Percentiles rank a stretch among this genome's conserved stretches.
Evolutionary conservation across 2,113 vertebrate species (phyloP).

Genomic region (Phodopus roborovskii): DNA sequence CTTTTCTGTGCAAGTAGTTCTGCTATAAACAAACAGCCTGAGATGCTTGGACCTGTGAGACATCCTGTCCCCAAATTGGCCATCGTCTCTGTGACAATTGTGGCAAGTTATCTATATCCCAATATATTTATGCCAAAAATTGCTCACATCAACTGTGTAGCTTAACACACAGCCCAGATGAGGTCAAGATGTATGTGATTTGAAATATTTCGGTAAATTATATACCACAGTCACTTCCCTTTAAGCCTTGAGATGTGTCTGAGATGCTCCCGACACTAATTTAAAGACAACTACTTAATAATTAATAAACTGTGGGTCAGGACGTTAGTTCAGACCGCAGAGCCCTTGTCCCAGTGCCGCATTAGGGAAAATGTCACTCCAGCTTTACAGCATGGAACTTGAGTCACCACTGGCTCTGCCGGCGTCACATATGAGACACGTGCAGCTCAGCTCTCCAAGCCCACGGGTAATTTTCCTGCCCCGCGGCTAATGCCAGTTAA

Average conservation of each 20-base stretch:
- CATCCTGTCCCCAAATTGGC: background rate
- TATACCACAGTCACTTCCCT: conserved; percentile 18
- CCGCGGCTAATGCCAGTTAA: background rate
- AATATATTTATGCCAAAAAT: conserved; percentile 35
- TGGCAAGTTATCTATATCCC: background rate
- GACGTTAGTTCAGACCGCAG: background rate
- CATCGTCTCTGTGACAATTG: background rate
- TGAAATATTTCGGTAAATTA: conserved; percentile 46
- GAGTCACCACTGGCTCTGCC: background rate
- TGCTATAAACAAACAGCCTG: background rate
- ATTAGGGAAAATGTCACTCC: background rate
- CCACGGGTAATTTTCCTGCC: background rate
- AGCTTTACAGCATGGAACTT: background rate
- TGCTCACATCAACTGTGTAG: background rate
- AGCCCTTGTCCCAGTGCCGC: background rate
- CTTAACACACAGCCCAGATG: conserved; percentile 33
- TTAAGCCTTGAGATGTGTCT: conserved; percentile 1
- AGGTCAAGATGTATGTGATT: background rate
- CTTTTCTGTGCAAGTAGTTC: background rate
- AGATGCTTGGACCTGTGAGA: background rate
- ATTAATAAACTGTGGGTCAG: background rate
- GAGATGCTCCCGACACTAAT: conserved; percentile 29
- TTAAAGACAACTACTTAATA: conserved; percentile 25
- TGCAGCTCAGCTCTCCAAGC: background rate
- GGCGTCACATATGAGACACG: background rate